Evolutionary conservation across 92 coral and sea anemone species (phyloP).

Genomic region (Epizoanthus illoricatus): DNA sequence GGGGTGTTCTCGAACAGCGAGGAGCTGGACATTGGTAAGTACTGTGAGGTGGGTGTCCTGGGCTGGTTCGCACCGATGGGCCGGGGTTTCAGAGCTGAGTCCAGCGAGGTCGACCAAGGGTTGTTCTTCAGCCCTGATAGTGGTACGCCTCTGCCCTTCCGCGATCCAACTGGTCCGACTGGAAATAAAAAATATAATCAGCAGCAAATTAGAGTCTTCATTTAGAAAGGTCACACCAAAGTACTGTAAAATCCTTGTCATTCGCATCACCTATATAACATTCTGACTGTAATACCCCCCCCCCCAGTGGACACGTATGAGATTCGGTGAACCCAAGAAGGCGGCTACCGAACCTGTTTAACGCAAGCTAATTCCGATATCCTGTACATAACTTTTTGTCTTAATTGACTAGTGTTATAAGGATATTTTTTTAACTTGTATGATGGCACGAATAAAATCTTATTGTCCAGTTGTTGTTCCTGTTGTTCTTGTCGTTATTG

Average conservation of each 20-base stretch:
- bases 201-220: no score
- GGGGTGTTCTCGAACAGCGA: constrained; percentile 73
- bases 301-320: neutral
- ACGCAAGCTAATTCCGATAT: no score
- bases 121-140: constrained; percentile 56
- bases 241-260: neutral
- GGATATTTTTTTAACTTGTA: no score
- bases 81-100: constrained; percentile 53
- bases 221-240: no score
- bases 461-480: no score
- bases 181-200: neutral
- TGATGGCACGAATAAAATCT: no score
- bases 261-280: neutral
- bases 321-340: neutral
- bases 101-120: constrained; percentile 75
- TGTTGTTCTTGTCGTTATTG: no score
- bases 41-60: constrained; percentile 46
- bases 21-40: constrained; percentile 48
- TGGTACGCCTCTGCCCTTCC: constrained; percentile 44
- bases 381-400: no score
- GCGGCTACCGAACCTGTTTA: no score
- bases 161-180: constrained; percentile 53
- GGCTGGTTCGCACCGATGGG: constrained; percentile 42
- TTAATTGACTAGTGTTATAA: no score
- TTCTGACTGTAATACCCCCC: no score